These are phyloP conservation scores for Anorthoa munda DNA, from an alignment of 2,888 invertebrate species.

Conservation along the genomic window DNA sequence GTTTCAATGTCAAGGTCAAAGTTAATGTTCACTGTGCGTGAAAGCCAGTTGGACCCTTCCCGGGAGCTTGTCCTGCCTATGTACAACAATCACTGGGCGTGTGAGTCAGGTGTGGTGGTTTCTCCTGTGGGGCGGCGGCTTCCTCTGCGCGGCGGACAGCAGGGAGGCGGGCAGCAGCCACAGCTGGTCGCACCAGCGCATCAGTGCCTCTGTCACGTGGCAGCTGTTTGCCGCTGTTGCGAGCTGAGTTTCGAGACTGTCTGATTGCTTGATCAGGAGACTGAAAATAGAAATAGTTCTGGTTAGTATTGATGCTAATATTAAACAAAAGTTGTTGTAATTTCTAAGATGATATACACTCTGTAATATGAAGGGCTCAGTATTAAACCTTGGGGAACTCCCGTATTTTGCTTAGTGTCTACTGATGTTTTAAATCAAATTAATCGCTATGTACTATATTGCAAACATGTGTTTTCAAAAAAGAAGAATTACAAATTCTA, in stretches of 20 bases:
- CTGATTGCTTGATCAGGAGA: slow-evolving; percentile 92
- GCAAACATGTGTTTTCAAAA: background rate
- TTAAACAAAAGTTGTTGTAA: background rate
- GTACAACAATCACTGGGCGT: slow-evolving; percentile 42
- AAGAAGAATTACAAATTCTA: background rate
- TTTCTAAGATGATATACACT: too few relatives aligned
- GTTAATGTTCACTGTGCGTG: slow-evolving; percentile 55
- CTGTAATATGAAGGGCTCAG: background rate
- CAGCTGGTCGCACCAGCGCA: slow-evolving; percentile 94
- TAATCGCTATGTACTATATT: too few relatives aligned
- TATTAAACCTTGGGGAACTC: slow-evolving; percentile 18
- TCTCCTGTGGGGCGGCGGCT: slow-evolving; percentile 80
- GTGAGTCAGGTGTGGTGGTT: slow-evolving; percentile 80
- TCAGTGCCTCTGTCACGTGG: slow-evolving; percentile 95
- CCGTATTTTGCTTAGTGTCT: background rate
- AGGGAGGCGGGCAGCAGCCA: slow-evolving; percentile 95
- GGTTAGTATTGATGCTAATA: background rate
- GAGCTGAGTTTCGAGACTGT: slow-evolving; percentile 93
- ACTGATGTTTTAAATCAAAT: too few relatives aligned
- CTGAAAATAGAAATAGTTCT: slow-evolving; percentile 76
- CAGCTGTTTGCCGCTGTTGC: slow-evolving; percentile 97
- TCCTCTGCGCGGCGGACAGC: slow-evolving; percentile 90
- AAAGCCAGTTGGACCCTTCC: slow-evolving; percentile 47
- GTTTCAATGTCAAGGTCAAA: slow-evolving; percentile 63
- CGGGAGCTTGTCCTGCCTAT: slow-evolving; percentile 45